Evolutionary conservation across 2,113 vertebrate genomes (phyloP), one percentile per base, ranked within the genome.

Genomic region (Planiliza haematocheilus): DNA sequence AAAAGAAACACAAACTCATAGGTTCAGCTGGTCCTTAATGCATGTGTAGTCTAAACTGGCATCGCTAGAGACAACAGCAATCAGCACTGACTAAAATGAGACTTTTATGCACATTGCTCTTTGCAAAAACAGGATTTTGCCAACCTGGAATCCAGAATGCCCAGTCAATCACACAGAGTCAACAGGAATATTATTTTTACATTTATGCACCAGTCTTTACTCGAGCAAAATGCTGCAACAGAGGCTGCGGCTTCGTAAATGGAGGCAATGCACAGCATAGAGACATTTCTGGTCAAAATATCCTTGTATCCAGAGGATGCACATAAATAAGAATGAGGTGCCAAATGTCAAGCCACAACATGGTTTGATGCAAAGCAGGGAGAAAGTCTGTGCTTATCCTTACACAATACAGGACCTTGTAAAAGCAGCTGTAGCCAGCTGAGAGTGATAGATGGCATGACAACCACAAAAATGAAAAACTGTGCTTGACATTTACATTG

Each of bases 401-500:
- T 41, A 61, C n/a, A 71, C 21, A 71, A 49, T 13, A 46, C 46
- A 74, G 53, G 71, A 84, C 72, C 42, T 70, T 77, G 62, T 79
- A 60, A 71, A 72, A 79, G 57, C 79, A 51, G 70, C 58, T 71
- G 38, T 46, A 67, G 55, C 50, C 50, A 42, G 59, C 62, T 9
- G 50, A 70, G 43, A 70, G 43, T 60, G 69, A 79, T 63, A 66
- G 49, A 82, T 85, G 65, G 51, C 41, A 65, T 68, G 61, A 75
- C 57, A 69, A 60, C 53, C 53, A 39, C 75, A 74, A 50, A 59
- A 76, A 55, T 69, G 71, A 50, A 59, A 76, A 55, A 72, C 39
- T 81, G 48, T 52, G 68, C 70, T 68, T 81, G 77, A 79, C 81
- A 84, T 82, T 86, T 81, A 75, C 74, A 70, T 56, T 6, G 1